phyloP scores from a whole-genome alignment of 2,888 invertebrate genomes.

The Vandiemenella viatica region DNA sequence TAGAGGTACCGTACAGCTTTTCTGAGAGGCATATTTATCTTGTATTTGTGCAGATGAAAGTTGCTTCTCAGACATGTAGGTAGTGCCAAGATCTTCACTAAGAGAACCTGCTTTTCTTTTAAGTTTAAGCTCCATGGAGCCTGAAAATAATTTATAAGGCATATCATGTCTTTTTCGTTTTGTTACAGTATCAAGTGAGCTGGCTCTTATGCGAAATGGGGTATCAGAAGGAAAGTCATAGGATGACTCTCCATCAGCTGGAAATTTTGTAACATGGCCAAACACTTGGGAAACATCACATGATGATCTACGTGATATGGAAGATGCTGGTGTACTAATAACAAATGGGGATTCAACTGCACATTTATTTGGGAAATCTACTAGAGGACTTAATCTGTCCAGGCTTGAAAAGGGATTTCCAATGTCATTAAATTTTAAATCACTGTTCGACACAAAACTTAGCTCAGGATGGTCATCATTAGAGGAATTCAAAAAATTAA shows the following conservation, averaged over 20 bases:
- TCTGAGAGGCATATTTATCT: not conserved
- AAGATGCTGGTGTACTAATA: not conserved
- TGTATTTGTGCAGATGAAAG: not conserved
- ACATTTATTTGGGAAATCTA: too few species aligned
- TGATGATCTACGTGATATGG: slow-evolving; percentile 10
- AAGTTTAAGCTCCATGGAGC: slow-evolving; percentile 20
- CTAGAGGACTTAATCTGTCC: not conserved
- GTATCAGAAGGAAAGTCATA: slow-evolving; percentile 7
- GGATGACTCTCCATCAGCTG: slow-evolving; percentile 7
- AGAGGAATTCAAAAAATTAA: slow-evolving; percentile 1
- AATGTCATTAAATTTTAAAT: not conserved
- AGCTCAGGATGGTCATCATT: not conserved
- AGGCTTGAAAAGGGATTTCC: not conserved
- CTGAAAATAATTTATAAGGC: slow-evolving; percentile 18
- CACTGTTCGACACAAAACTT: not conserved
- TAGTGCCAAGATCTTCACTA: not conserved
- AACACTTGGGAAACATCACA: slow-evolving; percentile 7
- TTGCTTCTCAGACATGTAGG: not conserved
- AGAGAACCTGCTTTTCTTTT: not conserved
- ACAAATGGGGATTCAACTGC: not conserved
- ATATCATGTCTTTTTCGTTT: slow-evolving; percentile 13
- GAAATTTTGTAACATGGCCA: slow-evolving; percentile 4
- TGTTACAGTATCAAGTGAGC: slow-evolving; percentile 22
- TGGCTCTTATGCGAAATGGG: slow-evolving; percentile 20
- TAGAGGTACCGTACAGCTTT: not conserved